Percentiles rank a stretch among this genome's conserved stretches.
Conservation (phyloP, 2,113 vertebrate genomes). For the Ibidorhyncha struthersii region DNA sequence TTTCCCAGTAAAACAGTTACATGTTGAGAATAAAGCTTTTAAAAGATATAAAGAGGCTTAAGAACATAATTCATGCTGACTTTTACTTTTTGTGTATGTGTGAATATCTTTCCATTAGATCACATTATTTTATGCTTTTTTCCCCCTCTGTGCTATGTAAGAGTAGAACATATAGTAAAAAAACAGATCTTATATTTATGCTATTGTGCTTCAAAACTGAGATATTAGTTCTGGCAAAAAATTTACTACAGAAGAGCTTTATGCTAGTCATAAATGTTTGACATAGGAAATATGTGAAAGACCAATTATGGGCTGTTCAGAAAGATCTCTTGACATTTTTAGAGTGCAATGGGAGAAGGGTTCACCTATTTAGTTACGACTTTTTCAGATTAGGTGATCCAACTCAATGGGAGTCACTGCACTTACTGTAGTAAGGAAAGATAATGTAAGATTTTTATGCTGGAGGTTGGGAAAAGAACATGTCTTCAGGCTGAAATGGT, state of each 20-base stretch:
- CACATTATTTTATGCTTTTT: not conserved
- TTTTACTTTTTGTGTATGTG: not conserved
- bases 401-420: not conserved
- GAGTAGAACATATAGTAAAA: not conserved
- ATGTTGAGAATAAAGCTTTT: not conserved
- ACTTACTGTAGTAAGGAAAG: not conserved
- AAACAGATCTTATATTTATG: not conserved
- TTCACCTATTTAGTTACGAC: constrained; percentile 22
- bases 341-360: not conserved
- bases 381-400: not conserved
- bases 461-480: not conserved
- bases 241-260: constrained; percentile 3
- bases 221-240: constrained; percentile 3
- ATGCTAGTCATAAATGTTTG: not conserved
- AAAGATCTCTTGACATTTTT: constrained; percentile 50
- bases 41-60: not conserved
- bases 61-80: not conserved
- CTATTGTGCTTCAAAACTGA: not conserved
- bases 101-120: not conserved
- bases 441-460: not conserved
- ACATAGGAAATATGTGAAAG: constrained; percentile 2
- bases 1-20: not conserved
- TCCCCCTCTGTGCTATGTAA: not conserved
- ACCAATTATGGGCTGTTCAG: constrained; percentile 21
- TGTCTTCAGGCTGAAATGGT: not conserved